Evolutionary conservation across 2,888 invertebrate genomes (phyloP).

Genomic region (Smittia sp.): DNA sequence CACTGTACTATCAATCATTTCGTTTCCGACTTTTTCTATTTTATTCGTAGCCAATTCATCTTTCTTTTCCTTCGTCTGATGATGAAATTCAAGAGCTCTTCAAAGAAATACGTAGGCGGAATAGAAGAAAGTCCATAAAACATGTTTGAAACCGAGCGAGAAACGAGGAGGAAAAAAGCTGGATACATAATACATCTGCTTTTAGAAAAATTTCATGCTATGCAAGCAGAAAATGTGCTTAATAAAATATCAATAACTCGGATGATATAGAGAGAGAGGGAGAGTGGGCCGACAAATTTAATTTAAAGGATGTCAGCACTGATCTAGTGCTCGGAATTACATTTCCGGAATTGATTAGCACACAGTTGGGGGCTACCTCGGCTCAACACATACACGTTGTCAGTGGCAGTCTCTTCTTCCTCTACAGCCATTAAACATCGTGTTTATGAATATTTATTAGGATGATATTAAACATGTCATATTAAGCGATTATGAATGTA

Average conservation of each 20-base stretch:
- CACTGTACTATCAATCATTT: conserved; percentile 19
- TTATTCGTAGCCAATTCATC: conserved; percentile 8
- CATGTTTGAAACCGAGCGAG: background rate
- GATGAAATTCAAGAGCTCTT: background rate
- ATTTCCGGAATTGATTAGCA: background rate
- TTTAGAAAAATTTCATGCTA: conserved; percentile 10
- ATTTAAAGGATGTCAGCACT: background rate
- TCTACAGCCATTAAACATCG: conserved; percentile 27
- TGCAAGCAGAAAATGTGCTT: conserved; percentile 18
- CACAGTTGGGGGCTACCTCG: background rate
- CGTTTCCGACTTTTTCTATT: background rate
- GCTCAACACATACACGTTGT: background rate
- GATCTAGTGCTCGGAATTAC: background rate
- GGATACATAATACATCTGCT: background rate
- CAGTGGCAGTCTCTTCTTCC: background rate
- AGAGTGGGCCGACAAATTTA: background rate
- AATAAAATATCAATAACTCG: background rate
- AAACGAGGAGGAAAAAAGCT: background rate
- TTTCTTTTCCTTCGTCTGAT: background rate
- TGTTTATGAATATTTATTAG: conserved; percentile 31
- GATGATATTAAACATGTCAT: background rate
- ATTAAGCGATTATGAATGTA: conserved; percentile 29
- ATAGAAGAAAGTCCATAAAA: background rate
- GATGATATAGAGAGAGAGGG: background rate
- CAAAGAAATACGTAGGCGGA: background rate